These are phyloP conservation scores for Prunella strophiata DNA, from an alignment of 2,797 vertebrate species.

Conservation along the genomic window DNA sequence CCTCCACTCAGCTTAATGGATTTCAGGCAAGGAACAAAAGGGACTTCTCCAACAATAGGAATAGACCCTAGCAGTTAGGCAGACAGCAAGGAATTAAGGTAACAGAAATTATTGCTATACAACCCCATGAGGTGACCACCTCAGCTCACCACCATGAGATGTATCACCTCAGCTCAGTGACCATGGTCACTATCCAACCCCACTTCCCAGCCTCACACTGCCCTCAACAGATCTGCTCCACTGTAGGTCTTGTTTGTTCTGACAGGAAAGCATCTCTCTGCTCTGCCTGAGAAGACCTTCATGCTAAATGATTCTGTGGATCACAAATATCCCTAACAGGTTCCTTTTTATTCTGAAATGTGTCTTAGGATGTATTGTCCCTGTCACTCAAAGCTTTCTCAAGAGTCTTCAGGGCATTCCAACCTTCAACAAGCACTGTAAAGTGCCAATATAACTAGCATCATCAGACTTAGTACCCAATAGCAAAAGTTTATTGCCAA, in stretches of 20 bases:
- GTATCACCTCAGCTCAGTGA: neutral
- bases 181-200: neutral
- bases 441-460: neutral
- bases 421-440: neutral
- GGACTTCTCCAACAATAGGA: neutral
- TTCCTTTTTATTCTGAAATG: neutral
- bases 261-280: neutral
- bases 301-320: neutral
- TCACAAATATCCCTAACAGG: neutral
- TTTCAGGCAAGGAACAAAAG: neutral
- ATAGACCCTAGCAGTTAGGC: neutral
- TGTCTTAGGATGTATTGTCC: neutral
- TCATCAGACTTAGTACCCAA: neutral
- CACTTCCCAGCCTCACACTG: neutral
- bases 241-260: neutral
- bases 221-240: neutral
- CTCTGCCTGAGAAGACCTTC: neutral
- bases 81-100: neutral
- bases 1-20: neutral
- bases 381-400: neutral
- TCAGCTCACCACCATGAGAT: neutral
- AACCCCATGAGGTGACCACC: neutral
- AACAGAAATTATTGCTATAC: neutral
- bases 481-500: neutral
- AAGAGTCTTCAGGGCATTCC: neutral